Conservation (phyloP, 2,797 vertebrate genomes). For the Semaprochilodus insignis region DNA sequence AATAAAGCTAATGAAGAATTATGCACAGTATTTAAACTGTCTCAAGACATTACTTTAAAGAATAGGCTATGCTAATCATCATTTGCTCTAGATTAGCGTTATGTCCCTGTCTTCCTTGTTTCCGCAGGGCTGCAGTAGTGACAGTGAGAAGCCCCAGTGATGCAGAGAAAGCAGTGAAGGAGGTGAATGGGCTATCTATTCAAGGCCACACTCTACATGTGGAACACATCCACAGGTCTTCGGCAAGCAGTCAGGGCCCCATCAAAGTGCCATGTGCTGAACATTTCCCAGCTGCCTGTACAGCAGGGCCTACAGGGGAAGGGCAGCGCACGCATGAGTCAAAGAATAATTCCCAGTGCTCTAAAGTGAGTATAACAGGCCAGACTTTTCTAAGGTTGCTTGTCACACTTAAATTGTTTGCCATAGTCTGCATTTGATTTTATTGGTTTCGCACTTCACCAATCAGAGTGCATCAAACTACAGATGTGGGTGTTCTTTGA, state of each 20-base stretch:
- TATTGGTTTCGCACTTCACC: too few species aligned
- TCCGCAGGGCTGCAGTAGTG: conserved; percentile 67
- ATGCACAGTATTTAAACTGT: background rate
- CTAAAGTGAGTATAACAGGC: conserved; percentile 46
- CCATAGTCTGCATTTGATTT: too few species aligned
- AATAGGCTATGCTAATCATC: too few species aligned
- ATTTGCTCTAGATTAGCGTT: background rate
- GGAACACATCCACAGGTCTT: conserved; percentile 50
- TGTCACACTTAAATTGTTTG: too few species aligned
- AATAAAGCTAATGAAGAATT: background rate
- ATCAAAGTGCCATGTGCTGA: conserved; percentile 30
- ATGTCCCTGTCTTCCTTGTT: conserved; percentile 1
- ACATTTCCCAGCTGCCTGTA: conserved; percentile 3
- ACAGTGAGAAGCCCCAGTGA: conserved; percentile 47
- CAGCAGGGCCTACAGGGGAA: conserved; percentile 17
- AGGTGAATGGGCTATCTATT: conserved; percentile 60
- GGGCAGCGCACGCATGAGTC: background rate
- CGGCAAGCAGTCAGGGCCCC: conserved; percentile 3
- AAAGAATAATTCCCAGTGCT: background rate
- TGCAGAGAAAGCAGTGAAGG: conserved; percentile 63
- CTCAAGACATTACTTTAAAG: background rate
- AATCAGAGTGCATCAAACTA: too few species aligned
- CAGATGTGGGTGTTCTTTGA: too few species aligned
- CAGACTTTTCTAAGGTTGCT: background rate
- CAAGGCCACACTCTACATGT: conserved; percentile 60